phyloP scores from a whole-genome alignment of 1,140 invertebrate genomes.

The Aleiodes sp. region DNA sequence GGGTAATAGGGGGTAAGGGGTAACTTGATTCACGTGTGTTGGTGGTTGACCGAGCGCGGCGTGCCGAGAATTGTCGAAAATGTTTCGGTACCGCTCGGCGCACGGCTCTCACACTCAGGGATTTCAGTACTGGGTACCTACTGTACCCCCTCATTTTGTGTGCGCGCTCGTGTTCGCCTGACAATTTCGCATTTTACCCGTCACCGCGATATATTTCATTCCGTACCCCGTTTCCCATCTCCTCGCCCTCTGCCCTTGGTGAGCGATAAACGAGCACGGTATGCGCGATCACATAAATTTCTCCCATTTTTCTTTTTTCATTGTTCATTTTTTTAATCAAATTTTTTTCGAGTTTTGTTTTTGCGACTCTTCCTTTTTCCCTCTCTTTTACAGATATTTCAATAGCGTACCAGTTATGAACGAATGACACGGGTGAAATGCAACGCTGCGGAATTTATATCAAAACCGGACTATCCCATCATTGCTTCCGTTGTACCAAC shows the following conservation, averaged over 20 bases:
- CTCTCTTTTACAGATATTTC: neutral
- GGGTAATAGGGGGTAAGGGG: neutral
- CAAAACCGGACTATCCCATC: neutral
- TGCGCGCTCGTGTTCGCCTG: constrained; percentile 3
- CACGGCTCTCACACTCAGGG: neutral
- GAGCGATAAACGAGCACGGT: constrained; percentile 3
- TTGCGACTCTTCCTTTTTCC: too few relatives aligned
- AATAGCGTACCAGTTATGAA: constrained; percentile 2
- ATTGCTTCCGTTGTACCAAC: neutral
- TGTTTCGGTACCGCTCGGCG: neutral
- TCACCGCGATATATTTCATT: constrained; percentile 22
- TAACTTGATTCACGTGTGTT: constrained; percentile 18
- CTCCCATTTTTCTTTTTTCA: neutral
- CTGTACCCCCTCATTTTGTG: constrained; percentile 7
- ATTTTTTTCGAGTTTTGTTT: neutral
- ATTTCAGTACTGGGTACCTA: neutral
- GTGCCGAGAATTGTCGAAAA: constrained; percentile 28
- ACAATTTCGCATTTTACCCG: constrained; percentile 21
- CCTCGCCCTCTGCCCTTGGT: neutral
- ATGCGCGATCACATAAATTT: constrained; percentile 22
- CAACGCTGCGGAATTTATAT: constrained; percentile 11
- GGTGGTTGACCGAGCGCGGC: constrained; percentile 21
- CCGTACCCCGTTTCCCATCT: neutral
- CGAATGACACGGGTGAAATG: neutral
- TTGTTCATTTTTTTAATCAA: constrained; percentile 14